Conservation (phyloP, 64 coral and sea anemone species). For the Platygyra sinensis region DNA sequence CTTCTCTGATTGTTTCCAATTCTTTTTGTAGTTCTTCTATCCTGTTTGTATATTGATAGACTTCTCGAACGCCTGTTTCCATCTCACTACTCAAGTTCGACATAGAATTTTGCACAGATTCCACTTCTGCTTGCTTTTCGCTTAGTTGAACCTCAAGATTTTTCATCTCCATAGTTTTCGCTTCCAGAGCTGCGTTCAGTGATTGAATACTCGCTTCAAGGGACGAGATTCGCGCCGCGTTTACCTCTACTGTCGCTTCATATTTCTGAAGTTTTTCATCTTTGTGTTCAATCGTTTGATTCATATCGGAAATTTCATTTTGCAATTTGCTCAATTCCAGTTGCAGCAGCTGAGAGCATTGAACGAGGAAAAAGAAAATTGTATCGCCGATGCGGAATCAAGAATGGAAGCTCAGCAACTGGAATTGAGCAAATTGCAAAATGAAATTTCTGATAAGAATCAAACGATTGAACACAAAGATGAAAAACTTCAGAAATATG, state of each 20-base stretch:
- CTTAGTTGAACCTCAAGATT: constrained; percentile 51
- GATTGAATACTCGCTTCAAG: constrained; percentile 52
- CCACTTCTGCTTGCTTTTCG: constrained; percentile 29
- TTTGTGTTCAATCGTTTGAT: constrained; percentile 33
- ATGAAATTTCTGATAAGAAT: constrained; percentile 21
- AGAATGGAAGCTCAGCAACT: not conserved
- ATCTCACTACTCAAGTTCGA: constrained; percentile 53
- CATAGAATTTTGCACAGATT: constrained; percentile 64
- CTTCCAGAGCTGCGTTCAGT: constrained; percentile 55
- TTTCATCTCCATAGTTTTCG: constrained; percentile 58
- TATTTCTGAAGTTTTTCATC: constrained; percentile 64
- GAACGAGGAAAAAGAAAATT: constrained; percentile 25
- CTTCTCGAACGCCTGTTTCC: too few relatives aligned
- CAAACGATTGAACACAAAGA: constrained; percentile 39
- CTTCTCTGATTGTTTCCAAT: constrained; percentile 14
- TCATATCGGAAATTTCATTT: constrained; percentile 15
- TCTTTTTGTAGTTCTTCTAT: constrained; percentile 61
- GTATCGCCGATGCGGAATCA: not conserved
- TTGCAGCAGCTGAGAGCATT: not conserved
- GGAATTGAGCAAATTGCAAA: constrained; percentile 3
- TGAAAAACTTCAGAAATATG: constrained; percentile 58
- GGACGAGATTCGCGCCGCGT: constrained; percentile 10
- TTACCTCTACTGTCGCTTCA: constrained; percentile 21
- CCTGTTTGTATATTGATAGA: too few relatives aligned
- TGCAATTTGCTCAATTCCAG: constrained; percentile 2